Evolutionary conservation across 2,797 vertebrate species (phyloP).

Genomic region (Manis javanica): DNA sequence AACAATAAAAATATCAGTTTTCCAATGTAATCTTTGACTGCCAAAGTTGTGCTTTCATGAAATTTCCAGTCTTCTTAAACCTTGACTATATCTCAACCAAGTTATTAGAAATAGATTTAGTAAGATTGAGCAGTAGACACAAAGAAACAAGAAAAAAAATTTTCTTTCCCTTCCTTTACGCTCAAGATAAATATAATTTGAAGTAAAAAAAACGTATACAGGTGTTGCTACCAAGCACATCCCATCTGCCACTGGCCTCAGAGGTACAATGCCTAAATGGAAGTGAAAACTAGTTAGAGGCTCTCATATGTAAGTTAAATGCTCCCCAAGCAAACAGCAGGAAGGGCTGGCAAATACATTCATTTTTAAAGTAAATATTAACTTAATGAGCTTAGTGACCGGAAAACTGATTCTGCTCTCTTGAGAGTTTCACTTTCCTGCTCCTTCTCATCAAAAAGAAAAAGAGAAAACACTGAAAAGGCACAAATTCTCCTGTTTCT

Average conservation of each 20-base stretch:
- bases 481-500: neutral
- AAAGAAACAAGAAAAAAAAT: neutral
- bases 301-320: constrained; percentile 11
- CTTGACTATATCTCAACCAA: neutral
- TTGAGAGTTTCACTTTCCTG: constrained; percentile 60
- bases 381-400: constrained; percentile 70
- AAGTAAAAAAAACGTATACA: neutral
- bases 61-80: constrained; percentile 36
- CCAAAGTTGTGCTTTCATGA: neutral
- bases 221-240: neutral
- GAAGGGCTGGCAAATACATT: constrained; percentile 66
- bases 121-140: neutral
- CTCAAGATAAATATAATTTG: neutral
- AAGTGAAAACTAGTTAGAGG: neutral
- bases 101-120: constrained; percentile 34
- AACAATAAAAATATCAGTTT: constrained; percentile 1
- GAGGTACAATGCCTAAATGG: neutral
- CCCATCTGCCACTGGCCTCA: neutral
- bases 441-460: constrained; percentile 20
- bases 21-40: neutral
- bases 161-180: constrained; percentile 21
- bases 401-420: constrained; percentile 63
- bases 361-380: constrained; percentile 81
- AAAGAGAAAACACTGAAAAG: neutral
- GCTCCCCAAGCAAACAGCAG: constrained; percentile 67